Conservation (phyloP, 2,888 invertebrate species). For the Bedellia somnulentella region DNA sequence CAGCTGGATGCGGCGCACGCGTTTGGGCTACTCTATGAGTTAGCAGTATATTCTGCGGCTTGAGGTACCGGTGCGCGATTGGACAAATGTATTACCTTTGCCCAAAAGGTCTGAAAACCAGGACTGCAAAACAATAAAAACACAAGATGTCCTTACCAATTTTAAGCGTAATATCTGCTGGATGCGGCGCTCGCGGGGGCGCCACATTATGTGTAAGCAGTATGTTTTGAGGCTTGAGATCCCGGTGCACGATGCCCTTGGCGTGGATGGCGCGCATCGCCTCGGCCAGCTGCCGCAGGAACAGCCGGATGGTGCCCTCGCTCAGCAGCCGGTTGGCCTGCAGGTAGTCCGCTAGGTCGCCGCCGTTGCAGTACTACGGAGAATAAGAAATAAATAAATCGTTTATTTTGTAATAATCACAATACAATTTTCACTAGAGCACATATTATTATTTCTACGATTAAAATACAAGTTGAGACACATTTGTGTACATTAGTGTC, state of each 20-base stretch:
- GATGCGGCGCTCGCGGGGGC: constrained; percentile 66
- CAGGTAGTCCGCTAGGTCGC: constrained; percentile 97
- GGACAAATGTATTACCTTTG: no score
- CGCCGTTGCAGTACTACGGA: constrained; percentile 94
- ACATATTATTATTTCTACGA: no score
- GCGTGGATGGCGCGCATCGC: constrained; percentile 97
- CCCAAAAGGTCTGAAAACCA: no score
- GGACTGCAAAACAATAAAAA: no score
- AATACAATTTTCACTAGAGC: no score
- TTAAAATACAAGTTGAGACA: no score
- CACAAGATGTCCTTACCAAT: no score
- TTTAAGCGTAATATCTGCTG: constrained; percentile 88
- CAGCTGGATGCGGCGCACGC: constrained; percentile 71
- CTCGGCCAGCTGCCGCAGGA: constrained; percentile 93
- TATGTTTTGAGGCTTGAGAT: constrained; percentile 99
- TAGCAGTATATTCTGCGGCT: background rate
- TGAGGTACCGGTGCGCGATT: no score
- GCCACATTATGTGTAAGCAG: constrained; percentile 81
- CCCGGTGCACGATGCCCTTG: constrained; percentile 98
- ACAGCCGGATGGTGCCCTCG: constrained; percentile 95
- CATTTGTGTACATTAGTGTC: no score
- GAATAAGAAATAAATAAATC: constrained; percentile 2
- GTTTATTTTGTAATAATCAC: background rate
- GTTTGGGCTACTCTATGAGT: constrained; percentile 48
- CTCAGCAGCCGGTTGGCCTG: constrained; percentile 91